Base-by-base conservation (phyloP, 2,888 invertebrate species). In the Xestia ashworthii region DNA sequence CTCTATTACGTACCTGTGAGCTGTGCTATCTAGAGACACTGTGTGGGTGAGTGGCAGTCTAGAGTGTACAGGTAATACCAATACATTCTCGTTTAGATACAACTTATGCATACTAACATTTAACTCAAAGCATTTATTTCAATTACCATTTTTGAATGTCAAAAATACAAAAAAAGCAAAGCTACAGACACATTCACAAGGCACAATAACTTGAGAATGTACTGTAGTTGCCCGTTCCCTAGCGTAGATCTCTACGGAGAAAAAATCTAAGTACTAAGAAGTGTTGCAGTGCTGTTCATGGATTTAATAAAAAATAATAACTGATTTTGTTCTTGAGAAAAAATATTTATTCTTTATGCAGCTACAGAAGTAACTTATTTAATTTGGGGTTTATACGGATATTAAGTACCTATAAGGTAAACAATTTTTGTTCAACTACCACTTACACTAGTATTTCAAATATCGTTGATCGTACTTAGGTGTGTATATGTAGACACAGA, bases 1-100 rank as follows among this genome's bases (percentile, higher is more conserved):
- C 64, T 72, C 69, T 68, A 64, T 74, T 69, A 71, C 72, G 25
- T 74, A 44, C 55, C 58, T 74, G 65, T 6, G 71, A 44, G 50
- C 58, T 74, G 65, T 6, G 71, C 50, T 5, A n/a, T n/a, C n/a
- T n/a, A n/a, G n/a, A n/a, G n/a, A n/a, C n/a, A n/a, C n/a, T n/a
- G n/a, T n/a, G n/a, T n/a, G n/a, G 44, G 44, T 41, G 44, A 44
- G 44, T 44, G 44, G 41, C 41, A n/a, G n/a, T 8, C 16, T n/a
- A n/a, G 41, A 64, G 25, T 46, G n/a, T n/a, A 66, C n/a, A 9
- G 4, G 9, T 22, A 14, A 14, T 8, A n/a, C 44, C 14, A n/a
- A 44, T 8, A 44, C 14, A n/a, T 44, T 65, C 14, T 41, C 64
- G 64, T 60, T 60, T 19, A 32, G 32, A 19, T 9, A 9, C 60